These are phyloP conservation scores for Acleris sparsana DNA, from an alignment of 2,888 invertebrate genomes.

Conservation along the genomic window DNA sequence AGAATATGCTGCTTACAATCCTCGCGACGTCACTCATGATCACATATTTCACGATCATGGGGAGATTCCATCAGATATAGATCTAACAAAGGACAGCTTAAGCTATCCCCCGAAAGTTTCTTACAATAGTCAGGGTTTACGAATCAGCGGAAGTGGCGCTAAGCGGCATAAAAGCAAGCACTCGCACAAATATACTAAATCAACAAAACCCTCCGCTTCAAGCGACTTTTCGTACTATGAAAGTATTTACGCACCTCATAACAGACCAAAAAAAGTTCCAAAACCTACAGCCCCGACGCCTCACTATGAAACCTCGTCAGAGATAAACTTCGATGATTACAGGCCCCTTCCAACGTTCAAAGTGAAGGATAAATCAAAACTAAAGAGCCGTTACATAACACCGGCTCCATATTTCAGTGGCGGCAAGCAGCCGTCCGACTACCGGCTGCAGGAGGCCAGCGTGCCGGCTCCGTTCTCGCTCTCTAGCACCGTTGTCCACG, in stretches of 20 bases:
- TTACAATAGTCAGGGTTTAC: constrained; percentile 68
- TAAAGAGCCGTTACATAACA: constrained; percentile 52
- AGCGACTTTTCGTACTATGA: constrained; percentile 74
- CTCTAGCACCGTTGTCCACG: constrained; percentile 69
- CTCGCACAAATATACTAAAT: constrained; percentile 57
- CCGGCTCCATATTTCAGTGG: constrained; percentile 41
- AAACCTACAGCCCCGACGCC: constrained; percentile 52
- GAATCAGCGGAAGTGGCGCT: constrained; percentile 49
- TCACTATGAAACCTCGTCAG: constrained; percentile 46
- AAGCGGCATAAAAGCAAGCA: constrained; percentile 60
- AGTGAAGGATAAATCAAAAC: constrained; percentile 57
- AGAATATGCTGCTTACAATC: constrained; percentile 74
- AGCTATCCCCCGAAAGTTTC: constrained; percentile 65
- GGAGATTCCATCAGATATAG: constrained; percentile 66
- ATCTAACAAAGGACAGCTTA: constrained; percentile 63
- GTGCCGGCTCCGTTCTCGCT: constrained; percentile 64
- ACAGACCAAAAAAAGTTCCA: constrained; percentile 52
- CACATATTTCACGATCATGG: constrained; percentile 80
- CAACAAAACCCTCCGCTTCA: constrained; percentile 51
- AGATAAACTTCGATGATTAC: constrained; percentile 56
- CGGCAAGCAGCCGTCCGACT: constrained; percentile 57
- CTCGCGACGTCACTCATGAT: constrained; percentile 78
- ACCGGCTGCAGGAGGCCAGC: constrained; percentile 55
- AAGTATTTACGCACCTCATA: constrained; percentile 61
- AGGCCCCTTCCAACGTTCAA: constrained; percentile 61